Evolutionary conservation across 2,797 vertebrate species (phyloP).

Genomic region (Rhynchonycteris naso): DNA sequence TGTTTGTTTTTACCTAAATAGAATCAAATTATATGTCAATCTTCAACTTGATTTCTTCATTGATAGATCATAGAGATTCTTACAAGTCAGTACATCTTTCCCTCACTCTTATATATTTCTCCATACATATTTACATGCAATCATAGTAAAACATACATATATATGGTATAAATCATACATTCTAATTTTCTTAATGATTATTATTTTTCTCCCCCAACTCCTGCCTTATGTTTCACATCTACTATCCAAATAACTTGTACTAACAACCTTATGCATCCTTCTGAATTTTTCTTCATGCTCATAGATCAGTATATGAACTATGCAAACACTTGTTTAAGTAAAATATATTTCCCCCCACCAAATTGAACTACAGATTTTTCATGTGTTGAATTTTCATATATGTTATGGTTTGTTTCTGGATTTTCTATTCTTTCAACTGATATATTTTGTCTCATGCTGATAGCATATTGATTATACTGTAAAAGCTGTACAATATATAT

Average conservation of each 20-base stretch:
- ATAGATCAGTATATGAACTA: background rate
- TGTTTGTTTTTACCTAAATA: conserved; percentile 19
- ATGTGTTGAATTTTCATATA: conserved; percentile 33
- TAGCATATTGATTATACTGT: background rate
- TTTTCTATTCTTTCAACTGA: conserved; percentile 24
- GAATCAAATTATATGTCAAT: conserved; percentile 6
- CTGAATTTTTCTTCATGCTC: conserved; percentile 13
- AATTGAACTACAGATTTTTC: background rate
- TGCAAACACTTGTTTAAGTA: conserved; percentile 7
- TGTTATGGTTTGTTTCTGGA: background rate
- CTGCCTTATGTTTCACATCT: background rate
- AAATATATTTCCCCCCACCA: background rate
- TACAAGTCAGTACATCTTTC: background rate
- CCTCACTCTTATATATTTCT: background rate
- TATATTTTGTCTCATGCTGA: background rate
- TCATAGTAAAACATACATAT: background rate
- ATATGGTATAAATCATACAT: background rate
- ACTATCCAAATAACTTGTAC: background rate
- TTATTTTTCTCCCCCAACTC: background rate
- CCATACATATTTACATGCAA: background rate
- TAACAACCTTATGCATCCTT: background rate
- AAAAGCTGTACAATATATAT: background rate
- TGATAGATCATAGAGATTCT: background rate
- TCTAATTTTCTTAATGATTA: background rate
- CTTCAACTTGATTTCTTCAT: conserved; percentile 47